phyloP scores from a whole-genome alignment of 2,888 invertebrate genomes.

The Cantharis rufa region DNA sequence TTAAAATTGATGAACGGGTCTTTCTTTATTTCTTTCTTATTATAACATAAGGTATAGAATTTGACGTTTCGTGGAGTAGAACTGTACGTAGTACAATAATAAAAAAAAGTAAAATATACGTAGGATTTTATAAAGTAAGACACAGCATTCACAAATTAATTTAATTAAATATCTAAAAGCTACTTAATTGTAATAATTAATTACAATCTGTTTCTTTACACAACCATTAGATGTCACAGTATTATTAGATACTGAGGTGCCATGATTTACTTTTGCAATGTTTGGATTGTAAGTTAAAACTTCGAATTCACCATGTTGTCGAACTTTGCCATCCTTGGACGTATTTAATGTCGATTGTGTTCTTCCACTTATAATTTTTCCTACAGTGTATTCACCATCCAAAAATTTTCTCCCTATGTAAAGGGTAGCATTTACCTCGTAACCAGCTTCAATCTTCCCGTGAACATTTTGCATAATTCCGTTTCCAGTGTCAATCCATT shows the following conservation, averaged over 20 bases:
- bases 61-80: no score
- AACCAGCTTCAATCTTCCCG: conserved; percentile 14
- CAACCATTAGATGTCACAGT: neutral
- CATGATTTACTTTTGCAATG: neutral
- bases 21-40: no score
- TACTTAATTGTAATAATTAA: neutral
- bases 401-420: conserved; percentile 18
- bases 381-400: conserved; percentile 9
- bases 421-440: conserved; percentile 6
- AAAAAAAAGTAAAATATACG: no score
- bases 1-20: no score
- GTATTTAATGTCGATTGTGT: conserved; percentile 18
- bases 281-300: conserved; percentile 17
- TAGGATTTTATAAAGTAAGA: neutral
- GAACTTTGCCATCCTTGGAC: neutral
- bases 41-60: no score
- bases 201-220: neutral
- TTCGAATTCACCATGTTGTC: conserved; percentile 16
- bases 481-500: conserved; percentile 17
- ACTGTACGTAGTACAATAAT: no score
- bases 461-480: conserved; percentile 6
- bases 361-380: conserved; percentile 5
- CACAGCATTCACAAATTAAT: neutral
- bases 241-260: neutral
- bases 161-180: neutral